These are phyloP conservation scores for Amphiprion ocellaris DNA, from an alignment of 2,113 vertebrate species.

Conservation along the genomic window DNA sequence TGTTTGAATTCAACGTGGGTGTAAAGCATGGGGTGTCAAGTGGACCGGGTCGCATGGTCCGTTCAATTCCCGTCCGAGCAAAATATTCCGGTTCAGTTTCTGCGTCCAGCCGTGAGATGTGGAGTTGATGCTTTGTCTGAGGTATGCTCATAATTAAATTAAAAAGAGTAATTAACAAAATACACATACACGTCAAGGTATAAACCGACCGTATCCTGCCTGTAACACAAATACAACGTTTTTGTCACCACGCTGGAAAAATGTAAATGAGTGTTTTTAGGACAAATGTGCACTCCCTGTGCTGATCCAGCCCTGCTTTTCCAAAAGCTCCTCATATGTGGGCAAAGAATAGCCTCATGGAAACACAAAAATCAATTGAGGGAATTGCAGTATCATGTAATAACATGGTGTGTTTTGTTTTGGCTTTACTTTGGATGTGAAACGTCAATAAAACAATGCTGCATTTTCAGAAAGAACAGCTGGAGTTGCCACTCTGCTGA, in stretches of 20 bases:
- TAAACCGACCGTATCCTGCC: neutral
- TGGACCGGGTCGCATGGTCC: constrained; percentile 80
- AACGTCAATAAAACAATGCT: constrained; percentile 25
- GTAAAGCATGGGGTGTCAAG: constrained; percentile 60
- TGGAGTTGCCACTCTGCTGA: neutral
- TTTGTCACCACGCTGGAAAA: neutral
- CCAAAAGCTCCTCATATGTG: constrained; percentile 35
- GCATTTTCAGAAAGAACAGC: neutral
- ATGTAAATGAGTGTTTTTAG: neutral
- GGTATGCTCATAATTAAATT: constrained; percentile 36
- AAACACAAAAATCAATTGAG: constrained; percentile 60
- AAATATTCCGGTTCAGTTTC: constrained; percentile 69
- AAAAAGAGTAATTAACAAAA: constrained; percentile 21
- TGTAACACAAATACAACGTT: neutral
- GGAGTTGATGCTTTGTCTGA: constrained; percentile 78
- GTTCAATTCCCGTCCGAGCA: constrained; percentile 74
- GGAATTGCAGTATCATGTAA: constrained; percentile 52
- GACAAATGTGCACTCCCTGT: constrained; percentile 5
- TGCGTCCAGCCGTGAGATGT: constrained; percentile 42
- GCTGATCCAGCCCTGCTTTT: constrained; percentile 70
- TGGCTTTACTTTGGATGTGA: constrained; percentile 18
- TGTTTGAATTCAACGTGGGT: constrained; percentile 39
- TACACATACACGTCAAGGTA: neutral
- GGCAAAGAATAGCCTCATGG: constrained; percentile 45
- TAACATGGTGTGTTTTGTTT: constrained; percentile 41